Evolutionary conservation across 2,888 invertebrate species (phyloP).

Genomic region (Acheta domesticus): DNA sequence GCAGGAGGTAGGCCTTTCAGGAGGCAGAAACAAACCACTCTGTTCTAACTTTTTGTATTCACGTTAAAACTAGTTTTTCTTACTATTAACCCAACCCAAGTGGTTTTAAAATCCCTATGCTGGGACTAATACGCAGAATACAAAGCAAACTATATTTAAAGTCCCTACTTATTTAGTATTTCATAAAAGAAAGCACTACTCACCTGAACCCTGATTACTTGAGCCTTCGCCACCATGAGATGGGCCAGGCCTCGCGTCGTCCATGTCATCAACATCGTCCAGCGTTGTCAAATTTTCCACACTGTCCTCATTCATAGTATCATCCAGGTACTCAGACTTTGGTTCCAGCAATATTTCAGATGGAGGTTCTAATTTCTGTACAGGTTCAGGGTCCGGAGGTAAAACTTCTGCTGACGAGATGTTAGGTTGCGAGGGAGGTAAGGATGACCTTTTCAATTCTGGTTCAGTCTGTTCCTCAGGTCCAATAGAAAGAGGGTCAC

Average conservation of each 20-base stretch:
- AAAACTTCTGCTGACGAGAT: conserved; percentile 23
- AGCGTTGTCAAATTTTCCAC: conserved; percentile 80
- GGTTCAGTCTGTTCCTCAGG: conserved; percentile 18
- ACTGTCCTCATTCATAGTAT: conserved; percentile 64
- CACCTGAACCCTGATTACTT: conserved; percentile 53
- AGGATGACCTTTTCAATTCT: conserved; percentile 21
- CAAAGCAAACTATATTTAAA: neutral
- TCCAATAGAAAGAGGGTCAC: conserved; percentile 3
- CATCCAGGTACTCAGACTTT: conserved; percentile 71
- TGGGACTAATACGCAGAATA: neutral
- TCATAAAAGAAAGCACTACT: conserved; percentile 25
- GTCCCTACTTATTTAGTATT: neutral
- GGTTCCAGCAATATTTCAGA: conserved; percentile 58
- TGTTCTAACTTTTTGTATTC: too few relatives aligned
- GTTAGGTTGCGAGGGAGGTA: conserved; percentile 27
- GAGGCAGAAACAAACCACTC: too few relatives aligned
- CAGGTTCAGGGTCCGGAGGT: conserved; percentile 30
- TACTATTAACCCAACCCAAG: too few relatives aligned
- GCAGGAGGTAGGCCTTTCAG: too few relatives aligned
- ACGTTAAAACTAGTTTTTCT: too few relatives aligned
- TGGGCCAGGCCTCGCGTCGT: conserved; percentile 66
- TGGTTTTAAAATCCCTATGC: neutral
- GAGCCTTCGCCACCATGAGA: conserved; percentile 47
- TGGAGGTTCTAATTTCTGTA: conserved; percentile 32
- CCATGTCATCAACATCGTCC: conserved; percentile 67